These are phyloP conservation scores for Noturus placidus DNA, from an alignment of 2,113 vertebrate genomes.

Conservation along the genomic window DNA sequence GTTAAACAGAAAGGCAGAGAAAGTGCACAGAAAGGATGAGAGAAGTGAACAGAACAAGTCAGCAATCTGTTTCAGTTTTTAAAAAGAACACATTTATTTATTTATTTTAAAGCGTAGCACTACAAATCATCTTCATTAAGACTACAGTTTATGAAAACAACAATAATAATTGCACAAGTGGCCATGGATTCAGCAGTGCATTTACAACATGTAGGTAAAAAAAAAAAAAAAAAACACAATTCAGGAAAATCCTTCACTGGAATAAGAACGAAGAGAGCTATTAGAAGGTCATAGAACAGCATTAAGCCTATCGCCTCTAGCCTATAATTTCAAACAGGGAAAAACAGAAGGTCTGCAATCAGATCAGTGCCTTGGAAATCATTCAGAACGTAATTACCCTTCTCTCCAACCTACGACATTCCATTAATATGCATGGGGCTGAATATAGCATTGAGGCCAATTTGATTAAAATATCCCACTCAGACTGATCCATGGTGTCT, in stretches of 20 bases:
- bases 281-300: conserved; percentile 50
- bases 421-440: conserved; percentile 72
- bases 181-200: conserved; percentile 8
- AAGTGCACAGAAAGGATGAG: conserved; percentile 11
- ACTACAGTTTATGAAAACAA: background rate
- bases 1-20: conserved; percentile 11
- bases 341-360: conserved; percentile 77
- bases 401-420: conserved; percentile 68
- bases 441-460: conserved; percentile 72
- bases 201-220: conserved; percentile 28
- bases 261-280: conserved; percentile 40
- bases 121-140: conserved; percentile 18
- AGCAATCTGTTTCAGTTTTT: conserved; percentile 6
- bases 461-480: conserved; percentile 74
- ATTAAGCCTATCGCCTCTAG: conserved; percentile 53
- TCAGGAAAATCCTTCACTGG: conserved; percentile 19
- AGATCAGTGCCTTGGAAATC: conserved; percentile 74
- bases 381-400: conserved; percentile 75
- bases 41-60: background rate
- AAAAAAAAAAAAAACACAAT: background rate
- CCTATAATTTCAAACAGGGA: conserved; percentile 66
- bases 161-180: conserved; percentile 17
- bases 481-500: conserved; percentile 66
- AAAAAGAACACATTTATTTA: background rate
- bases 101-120: background rate